Conservation (phyloP, 2,113 vertebrate species). For the Spizaetus ornatus region DNA sequence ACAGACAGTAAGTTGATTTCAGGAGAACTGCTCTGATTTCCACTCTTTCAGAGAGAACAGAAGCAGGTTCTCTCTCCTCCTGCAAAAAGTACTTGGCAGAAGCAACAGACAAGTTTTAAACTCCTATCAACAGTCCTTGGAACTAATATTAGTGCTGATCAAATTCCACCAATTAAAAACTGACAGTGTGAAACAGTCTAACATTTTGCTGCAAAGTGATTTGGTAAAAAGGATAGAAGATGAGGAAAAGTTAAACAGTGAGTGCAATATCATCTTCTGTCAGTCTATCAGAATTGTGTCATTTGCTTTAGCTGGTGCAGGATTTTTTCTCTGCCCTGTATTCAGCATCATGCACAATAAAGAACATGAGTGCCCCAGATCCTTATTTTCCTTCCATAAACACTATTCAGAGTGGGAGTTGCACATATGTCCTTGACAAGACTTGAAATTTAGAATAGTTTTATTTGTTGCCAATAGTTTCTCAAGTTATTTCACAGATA, state of each 20-base stretch:
- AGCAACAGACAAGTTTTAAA: not conserved
- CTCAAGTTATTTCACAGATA: not conserved
- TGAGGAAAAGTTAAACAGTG: not conserved
- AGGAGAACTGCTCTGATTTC: not conserved
- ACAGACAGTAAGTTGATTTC: not conserved
- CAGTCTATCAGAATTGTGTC: not conserved
- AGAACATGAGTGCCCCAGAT: not conserved
- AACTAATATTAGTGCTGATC: not conserved
- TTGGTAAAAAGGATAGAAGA: not conserved
- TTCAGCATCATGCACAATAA: not conserved
- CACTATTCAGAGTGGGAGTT: not conserved
- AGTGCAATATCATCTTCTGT: not conserved
- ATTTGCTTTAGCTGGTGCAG: not conserved
- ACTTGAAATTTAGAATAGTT: not conserved
- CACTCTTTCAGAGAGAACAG: not conserved
- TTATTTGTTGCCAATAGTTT: not conserved
- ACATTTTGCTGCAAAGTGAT: not conserved
- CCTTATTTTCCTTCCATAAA: not conserved
- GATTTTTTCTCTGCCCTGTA: not conserved
- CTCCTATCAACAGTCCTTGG: not conserved
- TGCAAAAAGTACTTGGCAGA: not conserved
- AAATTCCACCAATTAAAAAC: conserved; percentile 9
- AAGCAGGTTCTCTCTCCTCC: not conserved
- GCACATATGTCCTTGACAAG: not conserved
- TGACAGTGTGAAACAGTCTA: not conserved